Base-by-base conservation (phyloP, 2,888 invertebrate genomes). In the Labia minor region DNA sequence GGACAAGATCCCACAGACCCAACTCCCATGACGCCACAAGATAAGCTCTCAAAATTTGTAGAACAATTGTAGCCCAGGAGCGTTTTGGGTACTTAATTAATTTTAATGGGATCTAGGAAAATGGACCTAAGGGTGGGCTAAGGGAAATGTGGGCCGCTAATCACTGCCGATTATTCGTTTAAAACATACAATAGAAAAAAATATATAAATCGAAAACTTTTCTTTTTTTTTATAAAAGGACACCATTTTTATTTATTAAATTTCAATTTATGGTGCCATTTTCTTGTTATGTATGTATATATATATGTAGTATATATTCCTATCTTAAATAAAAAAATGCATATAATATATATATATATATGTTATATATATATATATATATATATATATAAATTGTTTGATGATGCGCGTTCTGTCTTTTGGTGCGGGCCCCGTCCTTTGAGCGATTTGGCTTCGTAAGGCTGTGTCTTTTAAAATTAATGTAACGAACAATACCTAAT, bases 21-120 rank as follows among this genome's bases (percentile, higher is more conserved):
- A 78, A 86, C 86, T 72, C 85, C 88, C 69, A 85, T 93, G 84
- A 92, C 92, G 74, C 91, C 92, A 76, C 92, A 92, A 81, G 95
- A 96, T 84, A 93, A 95, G 81, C 86, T 96, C 77, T 90, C 91
- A 74, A 94, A 94, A 81, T 95, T 92, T 82, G 95, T 95, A 77
- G 95, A 95, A 83, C 90, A 92, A 82, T 90, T 92, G 86, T 92
- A 92, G 90, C 49, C 49, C 49, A 49, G n/a, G 90, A 37, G 61
- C 64, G 65, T 61, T 66, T 21, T 64, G 61, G 37, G 63, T 16
- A 66, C 63, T 37, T 21, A 66, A 63, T 11, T 11, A 49, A 6
- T 11, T n/a, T 8, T 49, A n/a, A 14, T 3, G 49, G 14, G 49
- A 16, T 11, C 14, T 19, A 63, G 49, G 49, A 14, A 10, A 49